Evolutionary conservation across 2,888 invertebrate genomes (phyloP).

Genomic region (Coelinius sp.): DNA sequence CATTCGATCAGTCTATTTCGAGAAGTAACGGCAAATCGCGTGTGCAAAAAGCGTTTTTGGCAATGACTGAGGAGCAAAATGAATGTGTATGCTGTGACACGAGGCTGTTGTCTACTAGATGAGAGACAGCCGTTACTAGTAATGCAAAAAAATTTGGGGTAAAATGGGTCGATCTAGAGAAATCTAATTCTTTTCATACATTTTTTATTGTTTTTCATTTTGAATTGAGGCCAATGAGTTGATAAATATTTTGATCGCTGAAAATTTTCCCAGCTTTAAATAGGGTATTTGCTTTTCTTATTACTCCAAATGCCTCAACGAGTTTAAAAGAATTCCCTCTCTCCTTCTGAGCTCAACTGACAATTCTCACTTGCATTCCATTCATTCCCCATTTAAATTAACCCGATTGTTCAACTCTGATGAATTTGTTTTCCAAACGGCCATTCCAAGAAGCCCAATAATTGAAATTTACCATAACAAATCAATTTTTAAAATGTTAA

Average conservation of each 20-base stretch:
- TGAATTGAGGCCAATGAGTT: no score
- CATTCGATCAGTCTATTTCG: constrained; percentile 27
- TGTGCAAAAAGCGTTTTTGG: constrained; percentile 25
- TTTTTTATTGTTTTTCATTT: no score
- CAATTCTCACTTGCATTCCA: constrained; percentile 12
- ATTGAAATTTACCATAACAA: neutral
- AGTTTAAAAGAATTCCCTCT: neutral
- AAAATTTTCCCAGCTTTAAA: neutral
- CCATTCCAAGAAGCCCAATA: constrained; percentile 23
- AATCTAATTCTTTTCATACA: no score
- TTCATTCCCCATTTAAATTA: constrained; percentile 5
- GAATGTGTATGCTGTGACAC: constrained; percentile 10
- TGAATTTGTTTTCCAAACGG: constrained; percentile 23
- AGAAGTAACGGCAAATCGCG: constrained; percentile 21
- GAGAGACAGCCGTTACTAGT: constrained; percentile 35
- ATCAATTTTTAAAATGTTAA: no score
- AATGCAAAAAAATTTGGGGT: neutral
- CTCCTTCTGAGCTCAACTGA: constrained; percentile 4
- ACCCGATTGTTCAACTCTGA: constrained; percentile 22
- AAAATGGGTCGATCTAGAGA: neutral
- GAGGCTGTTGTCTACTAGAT: constrained; percentile 17
- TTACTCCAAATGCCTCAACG: neutral
- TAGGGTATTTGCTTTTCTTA: neutral
- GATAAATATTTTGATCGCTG: neutral
- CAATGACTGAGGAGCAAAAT: neutral